Conservation (phyloP, 1,140 invertebrate genomes). For the Drosophila kohkoa region DNA sequence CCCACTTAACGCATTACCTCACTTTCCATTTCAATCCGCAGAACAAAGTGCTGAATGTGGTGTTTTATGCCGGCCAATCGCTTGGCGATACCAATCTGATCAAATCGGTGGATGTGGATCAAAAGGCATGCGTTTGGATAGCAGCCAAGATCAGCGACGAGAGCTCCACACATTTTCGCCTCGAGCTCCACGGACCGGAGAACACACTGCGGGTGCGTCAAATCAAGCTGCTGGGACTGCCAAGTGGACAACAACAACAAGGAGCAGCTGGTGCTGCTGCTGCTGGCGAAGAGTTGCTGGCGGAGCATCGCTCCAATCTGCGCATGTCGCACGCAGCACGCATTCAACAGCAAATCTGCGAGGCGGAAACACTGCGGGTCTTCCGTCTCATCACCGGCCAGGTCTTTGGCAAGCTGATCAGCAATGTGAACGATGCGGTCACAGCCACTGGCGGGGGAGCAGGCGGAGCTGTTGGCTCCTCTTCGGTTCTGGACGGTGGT, state of each 20-base stretch:
- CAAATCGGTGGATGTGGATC: constrained; percentile 93
- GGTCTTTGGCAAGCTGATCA: constrained; percentile 96
- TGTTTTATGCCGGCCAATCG: constrained; percentile 92
- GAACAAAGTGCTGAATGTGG: constrained; percentile 95
- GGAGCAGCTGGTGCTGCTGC: background rate
- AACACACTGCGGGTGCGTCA: constrained; percentile 95
- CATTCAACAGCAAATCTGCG: constrained; percentile 95
- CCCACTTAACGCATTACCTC: background rate
- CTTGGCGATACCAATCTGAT: constrained; percentile 93
- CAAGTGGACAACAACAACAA: constrained; percentile 35
- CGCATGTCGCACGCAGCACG: constrained; percentile 82
- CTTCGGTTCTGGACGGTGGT: constrained; percentile 8
- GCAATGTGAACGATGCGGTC: constrained; percentile 85
- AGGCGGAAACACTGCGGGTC: constrained; percentile 96
- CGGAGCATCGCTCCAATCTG: constrained; percentile 50
- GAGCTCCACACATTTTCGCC: constrained; percentile 86
- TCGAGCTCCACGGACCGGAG: constrained; percentile 96
- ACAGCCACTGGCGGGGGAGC: background rate
- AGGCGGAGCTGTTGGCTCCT: constrained; percentile 29
- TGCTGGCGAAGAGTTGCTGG: constrained; percentile 10
- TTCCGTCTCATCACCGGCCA: constrained; percentile 95
- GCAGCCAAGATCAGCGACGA: constrained; percentile 90
- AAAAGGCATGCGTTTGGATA: constrained; percentile 92
- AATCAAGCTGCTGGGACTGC: constrained; percentile 86
- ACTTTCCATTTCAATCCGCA: constrained; percentile 73